Conservation (phyloP, 2,113 vertebrate species). For the Daubentonia madagascariensis region DNA sequence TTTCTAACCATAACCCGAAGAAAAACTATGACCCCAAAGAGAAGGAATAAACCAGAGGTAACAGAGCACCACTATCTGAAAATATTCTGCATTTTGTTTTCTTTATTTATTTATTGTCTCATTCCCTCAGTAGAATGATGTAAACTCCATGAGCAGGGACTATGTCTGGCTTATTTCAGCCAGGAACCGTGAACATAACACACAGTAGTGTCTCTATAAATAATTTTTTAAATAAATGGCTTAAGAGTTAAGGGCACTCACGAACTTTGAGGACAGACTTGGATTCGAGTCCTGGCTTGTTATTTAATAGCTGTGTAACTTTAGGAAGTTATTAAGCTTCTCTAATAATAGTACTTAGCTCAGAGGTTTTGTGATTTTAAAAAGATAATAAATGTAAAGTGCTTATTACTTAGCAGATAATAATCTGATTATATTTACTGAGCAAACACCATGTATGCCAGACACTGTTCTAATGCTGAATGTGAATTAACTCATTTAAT, state of each 20-base stretch:
- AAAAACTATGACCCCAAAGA: neutral
- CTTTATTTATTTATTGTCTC: neutral
- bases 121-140: neutral
- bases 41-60: neutral
- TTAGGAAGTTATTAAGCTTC: neutral
- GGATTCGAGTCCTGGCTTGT: neutral
- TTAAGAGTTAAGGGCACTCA: neutral
- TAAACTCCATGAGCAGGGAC: neutral
- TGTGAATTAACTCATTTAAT: conserved; percentile 6
- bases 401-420: neutral
- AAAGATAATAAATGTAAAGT: neutral
- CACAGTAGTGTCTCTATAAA: neutral
- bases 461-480: neutral
- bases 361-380: neutral
- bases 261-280: neutral
- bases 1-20: neutral
- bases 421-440: neutral
- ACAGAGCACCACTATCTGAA: neutral
- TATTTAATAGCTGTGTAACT: neutral
- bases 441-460: neutral
- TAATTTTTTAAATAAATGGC: neutral
- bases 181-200: neutral
- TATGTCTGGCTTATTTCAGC: neutral
- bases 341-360: neutral
- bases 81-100: neutral